Percentiles rank a stretch among this genome's conserved stretches.
Evolutionary conservation across 2,888 invertebrate species (phyloP).

Genomic region (Morinoia aosen): DNA sequence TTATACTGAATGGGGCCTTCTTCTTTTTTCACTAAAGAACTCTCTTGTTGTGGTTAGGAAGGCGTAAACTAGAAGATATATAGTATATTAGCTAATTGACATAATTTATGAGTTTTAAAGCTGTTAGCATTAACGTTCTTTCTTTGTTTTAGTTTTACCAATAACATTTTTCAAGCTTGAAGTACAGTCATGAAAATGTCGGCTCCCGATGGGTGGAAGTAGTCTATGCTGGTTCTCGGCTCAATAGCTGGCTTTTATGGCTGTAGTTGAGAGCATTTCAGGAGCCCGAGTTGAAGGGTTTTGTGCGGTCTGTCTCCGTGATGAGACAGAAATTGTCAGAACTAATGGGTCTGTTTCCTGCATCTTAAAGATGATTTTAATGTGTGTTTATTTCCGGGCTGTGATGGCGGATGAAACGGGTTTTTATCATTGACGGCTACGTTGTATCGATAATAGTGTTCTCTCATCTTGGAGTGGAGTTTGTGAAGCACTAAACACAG

Average conservation of each 20-base stretch:
- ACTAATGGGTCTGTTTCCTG: not conserved
- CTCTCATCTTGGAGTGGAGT: not conserved
- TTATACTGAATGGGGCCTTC: no score
- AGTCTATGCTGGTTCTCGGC: not conserved
- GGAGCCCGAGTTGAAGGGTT: not conserved
- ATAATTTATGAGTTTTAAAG: no score
- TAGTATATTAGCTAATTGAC: no score
- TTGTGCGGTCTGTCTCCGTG: not conserved
- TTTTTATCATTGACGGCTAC: not conserved
- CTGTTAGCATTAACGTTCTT: not conserved
- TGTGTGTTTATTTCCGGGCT: not conserved
- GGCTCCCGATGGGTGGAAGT: not conserved
- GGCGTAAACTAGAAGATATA: no score
- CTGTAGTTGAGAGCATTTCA: not conserved
- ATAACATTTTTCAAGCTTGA: not conserved
- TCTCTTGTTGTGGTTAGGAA: no score
- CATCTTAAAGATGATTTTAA: not conserved
- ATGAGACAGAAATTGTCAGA: not conserved
- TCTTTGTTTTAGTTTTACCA: not conserved
- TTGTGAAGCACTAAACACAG: not conserved
- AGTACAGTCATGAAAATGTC: not conserved
- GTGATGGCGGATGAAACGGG: not conserved
- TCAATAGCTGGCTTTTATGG: slow-evolving; percentile 5
- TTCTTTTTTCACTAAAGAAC: no score
- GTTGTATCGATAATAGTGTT: not conserved